These are phyloP conservation scores for Lapara coniferarum DNA, from an alignment of 2,888 invertebrate genomes.

Conservation along the genomic window DNA sequence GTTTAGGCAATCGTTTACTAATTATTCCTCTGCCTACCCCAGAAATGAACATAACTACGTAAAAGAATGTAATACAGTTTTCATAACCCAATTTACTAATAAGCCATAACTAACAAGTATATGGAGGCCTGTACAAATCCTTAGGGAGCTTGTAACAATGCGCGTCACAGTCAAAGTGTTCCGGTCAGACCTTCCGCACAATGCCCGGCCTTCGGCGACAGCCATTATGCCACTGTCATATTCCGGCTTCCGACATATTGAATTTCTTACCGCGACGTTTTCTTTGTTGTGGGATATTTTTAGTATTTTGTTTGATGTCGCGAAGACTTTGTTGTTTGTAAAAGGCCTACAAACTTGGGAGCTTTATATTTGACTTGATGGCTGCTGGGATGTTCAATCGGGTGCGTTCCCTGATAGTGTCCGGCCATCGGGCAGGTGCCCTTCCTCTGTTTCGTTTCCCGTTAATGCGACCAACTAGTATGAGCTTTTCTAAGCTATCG, in stretches of 20 bases:
- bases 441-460: no score
- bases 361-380: no score
- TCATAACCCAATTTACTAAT: constrained; percentile 38
- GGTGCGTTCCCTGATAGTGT: no score
- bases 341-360: no score
- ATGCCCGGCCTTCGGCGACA: constrained; percentile 35
- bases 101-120: constrained; percentile 25
- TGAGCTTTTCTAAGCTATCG: no score
- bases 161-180: constrained; percentile 67
- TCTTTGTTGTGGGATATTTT: constrained; percentile 17
- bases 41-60: background rate
- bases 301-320: background rate
- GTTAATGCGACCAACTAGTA: no score
- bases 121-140: constrained; percentile 31
- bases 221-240: constrained; percentile 42
- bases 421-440: no score
- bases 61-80: background rate
- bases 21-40: background rate
- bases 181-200: constrained; percentile 54
- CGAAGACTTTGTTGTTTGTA: no score
- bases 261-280: constrained; percentile 28
- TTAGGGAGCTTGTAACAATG: constrained; percentile 55
- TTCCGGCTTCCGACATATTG: constrained; percentile 37
- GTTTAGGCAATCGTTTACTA: no score
- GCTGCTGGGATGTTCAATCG: no score